phyloP scores from a whole-genome alignment of 2,113 vertebrate species.

The Vireo altiloquus region DNA sequence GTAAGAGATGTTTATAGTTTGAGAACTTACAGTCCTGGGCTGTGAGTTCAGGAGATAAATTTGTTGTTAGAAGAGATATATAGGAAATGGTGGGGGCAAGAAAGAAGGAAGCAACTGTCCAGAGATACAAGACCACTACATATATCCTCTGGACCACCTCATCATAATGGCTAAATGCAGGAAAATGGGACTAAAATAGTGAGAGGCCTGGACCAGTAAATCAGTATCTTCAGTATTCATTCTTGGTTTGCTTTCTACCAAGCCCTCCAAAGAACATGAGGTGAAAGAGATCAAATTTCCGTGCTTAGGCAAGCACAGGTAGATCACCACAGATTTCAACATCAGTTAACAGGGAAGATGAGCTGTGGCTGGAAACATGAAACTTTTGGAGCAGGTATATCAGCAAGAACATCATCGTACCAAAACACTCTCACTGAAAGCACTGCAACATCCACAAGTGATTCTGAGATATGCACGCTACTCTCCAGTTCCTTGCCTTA shows the following conservation, averaged over 20 bases:
- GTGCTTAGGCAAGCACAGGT: conserved; percentile 6
- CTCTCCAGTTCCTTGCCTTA: background rate
- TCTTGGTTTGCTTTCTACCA: background rate
- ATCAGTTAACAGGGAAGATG: conserved; percentile 39
- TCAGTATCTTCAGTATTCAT: background rate
- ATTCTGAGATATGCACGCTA: background rate
- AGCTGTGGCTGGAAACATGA: conserved; percentile 25
- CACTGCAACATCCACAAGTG: background rate
- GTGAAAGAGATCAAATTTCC: conserved; percentile 8
- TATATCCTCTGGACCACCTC: background rate
- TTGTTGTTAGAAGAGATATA: background rate
- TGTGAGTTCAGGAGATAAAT: background rate
- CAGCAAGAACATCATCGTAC: background rate
- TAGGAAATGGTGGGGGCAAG: accelerated
- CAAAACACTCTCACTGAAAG: background rate
- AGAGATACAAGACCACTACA: background rate
- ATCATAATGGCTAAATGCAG: background rate
- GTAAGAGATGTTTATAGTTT: background rate
- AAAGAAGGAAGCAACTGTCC: background rate
- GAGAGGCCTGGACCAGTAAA: background rate
- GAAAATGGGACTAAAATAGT: background rate
- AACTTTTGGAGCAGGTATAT: background rate
- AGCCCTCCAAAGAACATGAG: background rate
- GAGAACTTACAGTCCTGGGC: background rate
- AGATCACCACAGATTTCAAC: conserved; percentile 44